Base-by-base conservation (phyloP, 2,888 invertebrate species). In the Campoletis raptor region DNA sequence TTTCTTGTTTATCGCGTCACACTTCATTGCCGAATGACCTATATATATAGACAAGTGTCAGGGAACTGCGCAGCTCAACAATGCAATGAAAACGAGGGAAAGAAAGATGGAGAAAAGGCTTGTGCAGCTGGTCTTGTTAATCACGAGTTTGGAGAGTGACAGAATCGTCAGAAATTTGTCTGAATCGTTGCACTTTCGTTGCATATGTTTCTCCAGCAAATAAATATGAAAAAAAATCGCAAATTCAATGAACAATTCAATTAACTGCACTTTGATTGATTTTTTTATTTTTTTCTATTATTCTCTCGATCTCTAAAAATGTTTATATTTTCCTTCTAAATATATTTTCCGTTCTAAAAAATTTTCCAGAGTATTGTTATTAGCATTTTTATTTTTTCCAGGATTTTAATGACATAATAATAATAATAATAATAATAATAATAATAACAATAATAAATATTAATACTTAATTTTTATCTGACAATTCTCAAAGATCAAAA, bases 151-250 rank as follows among this genome's bases (percentile, higher is more conserved):
- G 87, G 81, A 81, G 86, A 57, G 21, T 21, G 79, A 45, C 36
- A 66, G 54, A 48, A 5, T 0, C 48, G 48, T 18, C n/a, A 73
- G 42, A 52, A 42, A 36, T 54, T 10, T 48, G 0, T 80, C 84
- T 83, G 83, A 88, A 88, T 89, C 89, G 88, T 90, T 87, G 89
- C 87, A 87, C 82, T 87, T 77, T 81, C 86, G 83, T 89, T 91
- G 90, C 89, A 89, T 89, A 85, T 85, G 83, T 48, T 78, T 74
- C 70, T 30, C n/a, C n/a, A 30, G 30, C 36, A 42, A 21, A 36
- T 52, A 70, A 61, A 74, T 42, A 8, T 18, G 52, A 48, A 48
- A 2, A 48, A 48, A 15, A 48, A 48, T 48, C 0, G 30, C 2
- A 30, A 48, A 6, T 15, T 48, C 6, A 6, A 18, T 48, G 18